Base-by-base conservation (phyloP, 2,888 invertebrate species). In the Esperia sulphurella region DNA sequence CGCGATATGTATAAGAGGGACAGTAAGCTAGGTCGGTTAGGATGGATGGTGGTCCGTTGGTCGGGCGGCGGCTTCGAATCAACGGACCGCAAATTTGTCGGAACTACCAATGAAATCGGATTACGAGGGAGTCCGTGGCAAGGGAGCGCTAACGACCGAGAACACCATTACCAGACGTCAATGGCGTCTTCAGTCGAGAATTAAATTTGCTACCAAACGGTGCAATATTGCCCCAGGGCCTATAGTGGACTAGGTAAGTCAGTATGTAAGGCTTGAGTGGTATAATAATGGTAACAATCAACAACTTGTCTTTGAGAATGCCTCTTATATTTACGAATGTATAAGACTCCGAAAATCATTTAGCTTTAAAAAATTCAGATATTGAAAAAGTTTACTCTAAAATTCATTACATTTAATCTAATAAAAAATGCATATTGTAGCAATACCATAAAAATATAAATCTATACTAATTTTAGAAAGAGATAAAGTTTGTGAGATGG, bases 1-100 rank as follows among this genome's bases (percentile, higher is more conserved):
- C 56, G 39, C 51, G 50, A 52, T 58, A 60, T 49, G 65, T 61
- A 53, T 12, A 65, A 71, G 60, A 46, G 65, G 56, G 71, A 75
- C 41, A n/a, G 43, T n/a, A 6, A 6, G 10, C 35, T n/a, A 14
- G 8, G 33, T 33, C 12, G n/a, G 33, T 5, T 29, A 28, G 39
- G 44, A 9, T 21, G 63, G 59, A 52, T 61, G 60, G 72, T 64
- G 63, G 66, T 59, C 68, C 65, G 61, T 63, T 59, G 60, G 59
- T 57, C 58, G 62, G 62, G 43, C 60, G 69, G 71, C 63, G 70
- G 71, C 63, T 68, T 61, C 64, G 72, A 75, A 65, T 75, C 76
- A 76, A 71, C 78, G 70, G 76, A 80, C 85, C 83, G 83, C 83
- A 86, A 87, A 87, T 86, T 85, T 82, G 82, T 82, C 78, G 82